A percentile compares a stretch with the other conserved stretches of the same genome.
These are phyloP conservation scores for Nycticorax nycticorax DNA, from an alignment of 2,113 vertebrate genomes.

Conservation along the genomic window DNA sequence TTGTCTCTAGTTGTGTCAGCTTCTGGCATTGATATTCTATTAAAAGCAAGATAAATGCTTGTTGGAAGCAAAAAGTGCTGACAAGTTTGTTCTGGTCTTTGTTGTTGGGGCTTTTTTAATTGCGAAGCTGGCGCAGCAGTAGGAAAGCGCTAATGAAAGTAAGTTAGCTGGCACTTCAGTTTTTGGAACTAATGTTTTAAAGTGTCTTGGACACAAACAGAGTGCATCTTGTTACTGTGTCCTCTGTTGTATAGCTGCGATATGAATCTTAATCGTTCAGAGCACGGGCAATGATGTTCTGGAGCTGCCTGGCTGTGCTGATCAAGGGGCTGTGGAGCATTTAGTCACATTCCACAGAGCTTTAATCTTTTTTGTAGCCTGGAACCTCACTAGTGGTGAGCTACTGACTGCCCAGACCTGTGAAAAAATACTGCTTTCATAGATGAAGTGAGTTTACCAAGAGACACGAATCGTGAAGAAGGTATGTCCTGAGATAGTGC, in stretches of 20 bases:
- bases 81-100: not conserved
- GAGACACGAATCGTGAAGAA: not conserved
- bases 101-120: not conserved
- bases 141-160: not conserved
- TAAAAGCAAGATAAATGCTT: not conserved
- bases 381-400: not conserved
- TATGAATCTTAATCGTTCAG: not conserved
- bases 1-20: not conserved
- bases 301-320: not conserved
- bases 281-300: not conserved
- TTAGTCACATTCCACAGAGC: not conserved
- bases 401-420: not conserved
- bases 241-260: not conserved
- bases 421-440: not conserved
- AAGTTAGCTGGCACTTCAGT: not conserved
- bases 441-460: not conserved
- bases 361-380: not conserved
- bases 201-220: not conserved
- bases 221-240: not conserved
- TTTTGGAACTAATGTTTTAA: not conserved
- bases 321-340: not conserved
- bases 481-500: not conserved
- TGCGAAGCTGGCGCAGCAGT: conserved; percentile 16
- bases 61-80: conserved; percentile 23
- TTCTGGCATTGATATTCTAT: not conserved